Evolutionary conservation across 2,113 vertebrate genomes (phyloP), one percentile per base, ranked within the genome.

Genomic region (Mesoclemmys tuberculata): DNA sequence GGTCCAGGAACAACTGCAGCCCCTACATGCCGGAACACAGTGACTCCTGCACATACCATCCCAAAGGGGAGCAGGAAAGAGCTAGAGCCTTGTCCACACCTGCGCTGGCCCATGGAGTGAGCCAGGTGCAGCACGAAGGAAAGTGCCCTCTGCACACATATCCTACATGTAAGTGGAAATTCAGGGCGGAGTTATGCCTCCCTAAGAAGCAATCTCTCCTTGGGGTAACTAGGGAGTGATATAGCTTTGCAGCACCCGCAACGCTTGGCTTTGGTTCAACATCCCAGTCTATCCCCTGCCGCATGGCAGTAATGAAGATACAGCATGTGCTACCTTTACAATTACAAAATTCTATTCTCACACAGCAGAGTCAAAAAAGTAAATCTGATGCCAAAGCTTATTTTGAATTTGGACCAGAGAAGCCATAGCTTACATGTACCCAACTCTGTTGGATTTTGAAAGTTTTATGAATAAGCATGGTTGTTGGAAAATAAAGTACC

Each of bases 301-400:
- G 1, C 18, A 27, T 0, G 0, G 0, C 38, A 13, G 6, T 8
- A 84, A 24, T 79, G 0, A 18, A 38, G 46, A 0, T 13, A 74
- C 14, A 52, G 48, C 82, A 54, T 14, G 29, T 0, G 29, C 11
- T 0, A 52, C 3, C 49, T 80, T 80, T 2, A 0, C 44, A 80
- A 9, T 48, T 38, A 0, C 1, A 31, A 86, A 90, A 55, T 0
- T 0, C 2, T 9, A 12, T 0, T 26, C 27, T 44, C 44, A 68
- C 5, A 21, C 56, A 75, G 8, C 9, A 74, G n/a, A 77, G 49
- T n/a, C 0, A 0, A 10, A 46, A 22, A 2, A 84, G 26, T 38
- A 89, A 87, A 12, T 38, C 21, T 9, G 51, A 9, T 89, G 5
- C 19, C n/a, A n/a, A 64, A 48, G 24, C 13, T 58, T 31, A 3